Evolutionary conservation across 2,797 vertebrate species (phyloP).

Genomic region (Tenualosa thibaudeaui): DNA sequence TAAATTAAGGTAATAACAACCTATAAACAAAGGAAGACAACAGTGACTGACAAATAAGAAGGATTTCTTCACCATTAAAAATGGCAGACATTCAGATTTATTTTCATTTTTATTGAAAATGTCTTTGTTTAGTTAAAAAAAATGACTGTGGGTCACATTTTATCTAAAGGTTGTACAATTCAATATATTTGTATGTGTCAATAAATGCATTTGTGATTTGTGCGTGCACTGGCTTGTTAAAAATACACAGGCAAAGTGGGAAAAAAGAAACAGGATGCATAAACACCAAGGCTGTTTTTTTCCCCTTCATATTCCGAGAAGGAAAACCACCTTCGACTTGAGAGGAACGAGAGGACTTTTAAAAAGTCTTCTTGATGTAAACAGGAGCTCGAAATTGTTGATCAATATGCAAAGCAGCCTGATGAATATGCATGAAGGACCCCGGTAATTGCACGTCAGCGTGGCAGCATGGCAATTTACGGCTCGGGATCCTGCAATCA

Average conservation of each 20-base stretch:
- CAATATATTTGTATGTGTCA: neutral
- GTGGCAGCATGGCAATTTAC: constrained; percentile 98
- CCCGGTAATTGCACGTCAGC: constrained; percentile 98
- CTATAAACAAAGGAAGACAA: neutral
- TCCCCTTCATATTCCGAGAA: neutral
- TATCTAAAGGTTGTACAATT: neutral
- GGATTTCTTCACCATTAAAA: neutral
- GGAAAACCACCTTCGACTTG: constrained; percentile 58
- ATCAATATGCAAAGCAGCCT: constrained; percentile 94
- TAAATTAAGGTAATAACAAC: constrained; percentile 21
- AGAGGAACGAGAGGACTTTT: constrained; percentile 48
- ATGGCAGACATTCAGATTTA: neutral
- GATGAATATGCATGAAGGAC: constrained; percentile 99
- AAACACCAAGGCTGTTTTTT: neutral
- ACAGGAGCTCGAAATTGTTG: constrained; percentile 76
- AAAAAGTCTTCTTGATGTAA: constrained; percentile 47
- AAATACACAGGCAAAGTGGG: neutral
- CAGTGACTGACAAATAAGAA: neutral
- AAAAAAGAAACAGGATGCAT: neutral
- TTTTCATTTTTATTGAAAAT: neutral
- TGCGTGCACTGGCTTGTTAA: neutral
- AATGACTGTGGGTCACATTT: neutral
- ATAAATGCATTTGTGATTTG: neutral
- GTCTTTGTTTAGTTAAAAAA: neutral
- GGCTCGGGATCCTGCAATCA: constrained; percentile 99